Base-by-base conservation (phyloP, 2,797 vertebrate genomes). In the Erethizon dorsatum region DNA sequence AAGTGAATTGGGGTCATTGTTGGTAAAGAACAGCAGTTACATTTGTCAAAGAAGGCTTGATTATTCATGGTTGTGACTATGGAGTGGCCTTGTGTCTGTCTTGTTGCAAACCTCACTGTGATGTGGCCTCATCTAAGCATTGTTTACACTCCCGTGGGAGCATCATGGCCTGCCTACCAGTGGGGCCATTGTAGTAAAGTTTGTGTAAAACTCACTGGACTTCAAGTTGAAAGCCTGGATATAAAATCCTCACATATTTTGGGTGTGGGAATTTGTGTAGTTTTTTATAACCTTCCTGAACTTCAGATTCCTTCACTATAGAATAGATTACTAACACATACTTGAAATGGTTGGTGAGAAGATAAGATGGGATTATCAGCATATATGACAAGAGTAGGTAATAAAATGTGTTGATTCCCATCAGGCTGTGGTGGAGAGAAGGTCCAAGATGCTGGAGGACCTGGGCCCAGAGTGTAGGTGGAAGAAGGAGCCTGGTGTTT, bases 271-370 rank as follows among this genome's bases (percentile, higher is more conserved):
- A 92, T 91, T 93, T 91, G 52, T 78, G 96, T 15, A 41, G 61
- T 87, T 97, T 79, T 91, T 89, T 31, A 69, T 96, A 96, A 95
- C 14, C 61, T 92, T 94, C 82, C 87, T 88, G 84, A 95, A 85
- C 73, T 93, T 83, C 6, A 50, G 89, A 85, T 90, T 93, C 73
- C 85, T 96, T 82, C n/a, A 22, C 56, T 90, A 28, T 88, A 91
- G 93, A 91, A 94, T 56, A 31, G 57, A 75, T 85, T 77, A 61
- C 22, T 91, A 85, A 75, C 47, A 88, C 9, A 12, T 50, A 59
- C n/a, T 95, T 67, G 63, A 79, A 90, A 88, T 56, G 56, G 31
- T 61, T 83, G 50, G 26, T 85, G 67, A 97, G 61, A 88, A 12
- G 28, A 89, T 73, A 86, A 86, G 71, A 73, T 85, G 65, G 71